A percentile compares a stretch with the other conserved stretches of the same genome.
phyloP scores from a whole-genome alignment of 2,888 invertebrate species.

The Drosophila neotestacea region DNA sequence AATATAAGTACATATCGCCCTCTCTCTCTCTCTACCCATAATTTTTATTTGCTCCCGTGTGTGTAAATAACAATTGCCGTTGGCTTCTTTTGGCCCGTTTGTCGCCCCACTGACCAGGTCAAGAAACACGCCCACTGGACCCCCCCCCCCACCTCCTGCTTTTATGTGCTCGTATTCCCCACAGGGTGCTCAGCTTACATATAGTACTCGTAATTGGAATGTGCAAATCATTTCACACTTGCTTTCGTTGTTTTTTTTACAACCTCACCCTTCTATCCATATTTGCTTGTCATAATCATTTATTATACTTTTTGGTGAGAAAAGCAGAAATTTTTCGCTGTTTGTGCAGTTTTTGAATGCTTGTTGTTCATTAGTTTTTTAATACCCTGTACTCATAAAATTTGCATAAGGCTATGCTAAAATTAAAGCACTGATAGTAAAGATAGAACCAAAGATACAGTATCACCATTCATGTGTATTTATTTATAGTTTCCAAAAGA shows the following conservation, averaged over 20 bases:
- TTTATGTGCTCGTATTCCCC: not conserved
- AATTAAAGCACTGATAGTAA: too few species aligned
- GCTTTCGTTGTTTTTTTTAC: constrained; percentile 3
- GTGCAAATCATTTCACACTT: constrained; percentile 64
- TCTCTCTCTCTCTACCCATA: not conserved
- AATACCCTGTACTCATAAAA: constrained; percentile 9
- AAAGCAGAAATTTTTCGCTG: constrained; percentile 38
- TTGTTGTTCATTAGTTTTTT: constrained; percentile 39
- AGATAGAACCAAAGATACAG: too few species aligned
- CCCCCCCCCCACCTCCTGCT: not conserved
- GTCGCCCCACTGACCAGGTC: constrained; percentile 17
- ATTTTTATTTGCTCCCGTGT: not conserved
- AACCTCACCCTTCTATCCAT: not conserved
- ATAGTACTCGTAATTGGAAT: constrained; percentile 56
- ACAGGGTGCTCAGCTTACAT: not conserved
- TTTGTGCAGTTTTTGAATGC: constrained; percentile 46
- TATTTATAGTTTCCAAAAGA: too few species aligned
- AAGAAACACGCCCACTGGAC: constrained; percentile 5
- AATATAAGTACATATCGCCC: too few species aligned
- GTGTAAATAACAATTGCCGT: constrained; percentile 13
- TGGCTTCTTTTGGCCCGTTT: constrained; percentile 20
- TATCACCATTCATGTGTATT: too few species aligned
- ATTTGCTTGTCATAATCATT: constrained; percentile 40
- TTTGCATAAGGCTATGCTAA: not conserved
- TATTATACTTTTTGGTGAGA: constrained; percentile 27